Percentiles rank a stretch among this genome's conserved stretches.
Evolutionary conservation across 2,888 invertebrate genomes (phyloP).

Genomic region (Idaea dimidiata): DNA sequence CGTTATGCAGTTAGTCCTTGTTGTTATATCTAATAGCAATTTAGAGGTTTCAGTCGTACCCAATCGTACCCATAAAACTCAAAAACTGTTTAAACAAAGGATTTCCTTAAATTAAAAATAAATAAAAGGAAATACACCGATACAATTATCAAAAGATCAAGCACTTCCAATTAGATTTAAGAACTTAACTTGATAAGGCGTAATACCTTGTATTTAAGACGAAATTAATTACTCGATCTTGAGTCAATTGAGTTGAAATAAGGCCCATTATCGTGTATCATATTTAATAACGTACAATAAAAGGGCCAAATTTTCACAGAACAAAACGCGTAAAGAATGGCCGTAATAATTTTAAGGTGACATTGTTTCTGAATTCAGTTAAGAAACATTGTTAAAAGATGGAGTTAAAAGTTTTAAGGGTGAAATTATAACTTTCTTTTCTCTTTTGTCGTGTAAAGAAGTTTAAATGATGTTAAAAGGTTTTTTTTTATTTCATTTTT

Average conservation of each 20-base stretch:
- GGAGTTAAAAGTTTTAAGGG: not conserved
- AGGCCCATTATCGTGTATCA: conserved; percentile 1
- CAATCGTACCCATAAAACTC: no score
- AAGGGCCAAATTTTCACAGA: not conserved
- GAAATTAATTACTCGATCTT: conserved; percentile 1
- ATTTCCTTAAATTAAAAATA: no score
- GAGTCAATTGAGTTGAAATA: not conserved
- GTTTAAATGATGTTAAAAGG: not conserved
- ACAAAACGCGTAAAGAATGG: not conserved
- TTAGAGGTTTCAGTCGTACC: no score
- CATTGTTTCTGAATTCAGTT: not conserved
- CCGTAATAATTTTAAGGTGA: not conserved
- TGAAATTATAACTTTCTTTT: not conserved
- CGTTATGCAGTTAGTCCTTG: no score
- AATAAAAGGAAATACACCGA: no score
- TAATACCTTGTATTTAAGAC: not conserved
- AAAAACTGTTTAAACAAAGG: no score
- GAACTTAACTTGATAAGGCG: not conserved
- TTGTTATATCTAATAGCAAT: no score
- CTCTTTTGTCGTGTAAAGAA: not conserved
- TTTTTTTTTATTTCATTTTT: not conserved
- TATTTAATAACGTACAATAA: not conserved
- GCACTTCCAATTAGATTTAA: not conserved
- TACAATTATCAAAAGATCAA: no score
- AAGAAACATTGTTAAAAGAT: not conserved